Evolutionary conservation across 2,888 invertebrate species (phyloP).

Genomic region (Danaus chrysippus): DNA sequence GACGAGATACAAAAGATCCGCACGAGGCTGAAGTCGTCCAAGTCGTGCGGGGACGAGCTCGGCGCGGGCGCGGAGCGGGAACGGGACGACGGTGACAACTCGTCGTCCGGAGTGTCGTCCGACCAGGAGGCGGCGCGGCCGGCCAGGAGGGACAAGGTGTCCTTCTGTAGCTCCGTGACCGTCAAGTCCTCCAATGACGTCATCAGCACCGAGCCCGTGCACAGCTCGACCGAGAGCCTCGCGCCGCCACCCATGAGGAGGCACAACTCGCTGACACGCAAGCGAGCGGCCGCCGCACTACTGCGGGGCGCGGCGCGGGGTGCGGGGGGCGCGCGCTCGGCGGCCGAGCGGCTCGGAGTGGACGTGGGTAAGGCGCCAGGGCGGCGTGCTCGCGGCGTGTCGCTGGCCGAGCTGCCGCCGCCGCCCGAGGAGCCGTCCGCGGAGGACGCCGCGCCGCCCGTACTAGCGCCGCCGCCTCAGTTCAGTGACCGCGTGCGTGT

Average conservation of each 20-base stretch:
- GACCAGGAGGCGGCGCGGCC: conserved; percentile 83
- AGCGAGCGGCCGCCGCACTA: conserved; percentile 79
- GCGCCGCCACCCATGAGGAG: conserved; percentile 74
- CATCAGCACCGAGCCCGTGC: conserved; percentile 76
- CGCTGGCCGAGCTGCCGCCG: conserved; percentile 51
- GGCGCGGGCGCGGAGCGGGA: conserved; percentile 60
- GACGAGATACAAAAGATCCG: conserved; percentile 94
- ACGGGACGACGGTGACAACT: conserved; percentile 91
- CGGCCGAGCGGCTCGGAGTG: conserved; percentile 70
- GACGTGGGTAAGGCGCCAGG: conserved; percentile 80
- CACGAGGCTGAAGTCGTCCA: conserved; percentile 90
- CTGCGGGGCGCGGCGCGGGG: conserved; percentile 62
- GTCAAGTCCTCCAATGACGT: conserved; percentile 75
- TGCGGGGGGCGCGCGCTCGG: conserved; percentile 49
- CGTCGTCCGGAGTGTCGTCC: conserved; percentile 92
- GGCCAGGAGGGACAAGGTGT: conserved; percentile 65
- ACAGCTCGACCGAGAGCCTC: conserved; percentile 69
- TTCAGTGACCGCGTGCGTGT: conserved; percentile 93
- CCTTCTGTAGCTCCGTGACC: conserved; percentile 73
- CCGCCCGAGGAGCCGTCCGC: conserved; percentile 76
- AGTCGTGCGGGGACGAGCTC: conserved; percentile 92
- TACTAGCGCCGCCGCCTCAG: conserved; percentile 93
- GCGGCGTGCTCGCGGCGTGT: conserved; percentile 88
- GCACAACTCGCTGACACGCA: conserved; percentile 81
- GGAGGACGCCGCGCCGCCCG: conserved; percentile 61